Evolutionary conservation across 2,797 vertebrate species (phyloP).

Genomic region (Alca torda): DNA sequence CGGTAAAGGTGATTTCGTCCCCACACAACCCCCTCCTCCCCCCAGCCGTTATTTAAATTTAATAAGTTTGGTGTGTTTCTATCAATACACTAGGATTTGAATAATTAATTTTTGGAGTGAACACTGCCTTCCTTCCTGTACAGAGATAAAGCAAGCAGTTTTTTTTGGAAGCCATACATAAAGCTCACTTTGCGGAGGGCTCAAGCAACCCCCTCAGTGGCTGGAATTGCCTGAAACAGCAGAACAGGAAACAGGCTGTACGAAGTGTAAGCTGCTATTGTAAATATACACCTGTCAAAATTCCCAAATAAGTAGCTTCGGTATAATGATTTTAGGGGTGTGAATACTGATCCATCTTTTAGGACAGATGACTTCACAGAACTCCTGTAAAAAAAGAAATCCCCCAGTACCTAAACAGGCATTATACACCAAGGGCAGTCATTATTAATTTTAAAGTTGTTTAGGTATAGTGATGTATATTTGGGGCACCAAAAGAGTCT

Average conservation of each 20-base stretch:
- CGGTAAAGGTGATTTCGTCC: neutral
- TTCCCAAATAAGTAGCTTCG: neutral
- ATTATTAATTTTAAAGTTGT: constrained; percentile 18
- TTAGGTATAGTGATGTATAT: neutral
- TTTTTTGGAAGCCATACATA: neutral
- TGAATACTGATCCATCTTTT: neutral
- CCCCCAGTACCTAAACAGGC: neutral
- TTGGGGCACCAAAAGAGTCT: neutral
- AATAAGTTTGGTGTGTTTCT: neutral
- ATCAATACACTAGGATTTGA: neutral
- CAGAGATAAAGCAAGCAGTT: neutral
- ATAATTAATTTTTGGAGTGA: neutral
- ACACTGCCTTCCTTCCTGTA: neutral
- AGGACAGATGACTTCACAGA: neutral
- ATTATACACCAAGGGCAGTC: neutral
- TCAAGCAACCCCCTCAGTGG: neutral
- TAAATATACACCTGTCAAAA: neutral
- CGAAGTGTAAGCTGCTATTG: neutral
- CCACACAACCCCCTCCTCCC: too few relatives aligned
- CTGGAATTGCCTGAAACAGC: neutral
- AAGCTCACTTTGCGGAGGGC: neutral
- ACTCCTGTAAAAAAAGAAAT: neutral
- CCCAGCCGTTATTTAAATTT: neutral
- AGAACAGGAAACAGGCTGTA: neutral
- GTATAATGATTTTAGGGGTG: neutral